Percentiles rank a stretch among this genome's conserved stretches.
Conservation (phyloP, 2,888 invertebrate species). For the Phyto melanocephala region DNA sequence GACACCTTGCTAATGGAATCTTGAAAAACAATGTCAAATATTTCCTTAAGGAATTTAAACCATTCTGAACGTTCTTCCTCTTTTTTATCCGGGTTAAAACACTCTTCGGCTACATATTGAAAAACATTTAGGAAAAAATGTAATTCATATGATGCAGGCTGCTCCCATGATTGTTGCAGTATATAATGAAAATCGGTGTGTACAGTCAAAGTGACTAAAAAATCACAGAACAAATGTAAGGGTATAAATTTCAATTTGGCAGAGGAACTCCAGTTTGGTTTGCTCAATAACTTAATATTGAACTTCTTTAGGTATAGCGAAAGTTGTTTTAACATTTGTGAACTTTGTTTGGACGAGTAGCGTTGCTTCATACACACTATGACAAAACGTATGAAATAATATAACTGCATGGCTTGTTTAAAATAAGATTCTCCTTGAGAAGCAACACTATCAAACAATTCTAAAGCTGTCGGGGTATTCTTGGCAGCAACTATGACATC, state of each 20-base stretch:
- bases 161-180: conserved; percentile 70
- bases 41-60: conserved; percentile 74
- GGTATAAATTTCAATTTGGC: conserved; percentile 80
- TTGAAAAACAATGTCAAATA: conserved; percentile 79
- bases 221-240: conserved; percentile 81
- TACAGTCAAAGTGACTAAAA: conserved; percentile 80
- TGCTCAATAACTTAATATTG: conserved; percentile 62
- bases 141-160: conserved; percentile 47
- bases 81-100: conserved; percentile 55
- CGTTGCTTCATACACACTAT: conserved; percentile 71
- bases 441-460: conserved; percentile 71
- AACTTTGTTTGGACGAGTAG: conserved; percentile 64
- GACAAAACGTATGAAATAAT: conserved; percentile 71
- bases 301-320: conserved; percentile 65
- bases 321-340: conserved; percentile 69
- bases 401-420: conserved; percentile 68
- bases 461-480: conserved; percentile 64
- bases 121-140: conserved; percentile 69
- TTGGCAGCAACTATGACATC: conserved; percentile 68
- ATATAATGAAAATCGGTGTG: conserved; percentile 76
- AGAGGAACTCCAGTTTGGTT: conserved; percentile 73
- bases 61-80: conserved; percentile 69
- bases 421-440: conserved; percentile 66
- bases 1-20: conserved; percentile 80
- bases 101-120: conserved; percentile 66